These are phyloP conservation scores for Beris morrisii DNA, from an alignment of 2,888 invertebrate genomes.

Conservation along the genomic window DNA sequence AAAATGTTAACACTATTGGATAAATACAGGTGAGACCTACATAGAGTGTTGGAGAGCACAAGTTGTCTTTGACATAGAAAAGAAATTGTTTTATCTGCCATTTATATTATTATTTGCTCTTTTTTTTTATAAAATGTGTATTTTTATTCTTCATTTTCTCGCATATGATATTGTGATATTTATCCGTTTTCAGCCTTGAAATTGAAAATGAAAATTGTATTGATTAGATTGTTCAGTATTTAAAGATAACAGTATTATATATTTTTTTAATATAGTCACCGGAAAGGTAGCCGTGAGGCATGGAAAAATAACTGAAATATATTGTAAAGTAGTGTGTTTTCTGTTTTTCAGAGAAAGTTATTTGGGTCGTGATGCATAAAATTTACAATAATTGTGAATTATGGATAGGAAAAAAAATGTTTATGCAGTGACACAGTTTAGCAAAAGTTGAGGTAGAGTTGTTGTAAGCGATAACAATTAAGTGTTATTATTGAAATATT, in stretches of 20 bases:
- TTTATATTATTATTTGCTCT: neutral
- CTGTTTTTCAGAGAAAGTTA: constrained; percentile 15
- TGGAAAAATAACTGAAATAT: constrained; percentile 18
- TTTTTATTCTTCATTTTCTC: neutral
- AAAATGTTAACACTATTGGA: constrained; percentile 1
- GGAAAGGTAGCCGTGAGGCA: neutral
- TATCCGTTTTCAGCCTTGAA: constrained; percentile 12
- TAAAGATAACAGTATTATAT: too few species aligned
- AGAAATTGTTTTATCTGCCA: constrained; percentile 17
- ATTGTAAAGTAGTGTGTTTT: neutral
- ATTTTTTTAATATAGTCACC: neutral
- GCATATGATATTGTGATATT: neutral
- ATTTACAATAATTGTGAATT: neutral
- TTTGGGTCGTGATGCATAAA: constrained; percentile 9
- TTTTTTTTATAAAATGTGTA: too few species aligned
- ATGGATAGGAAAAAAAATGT: neutral
- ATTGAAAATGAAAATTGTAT: neutral
- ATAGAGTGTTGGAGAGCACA: constrained; percentile 11
- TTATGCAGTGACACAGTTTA: neutral
- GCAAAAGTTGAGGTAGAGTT: too few species aligned
- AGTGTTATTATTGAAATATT: too few species aligned
- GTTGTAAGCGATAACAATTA: too few species aligned
- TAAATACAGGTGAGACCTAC: constrained; percentile 25
- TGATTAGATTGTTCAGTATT: too few species aligned
- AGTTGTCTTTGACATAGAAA: constrained; percentile 28